Base-by-base conservation (phyloP, 2,797 vertebrate species). In the Onychomys arenicola region DNA sequence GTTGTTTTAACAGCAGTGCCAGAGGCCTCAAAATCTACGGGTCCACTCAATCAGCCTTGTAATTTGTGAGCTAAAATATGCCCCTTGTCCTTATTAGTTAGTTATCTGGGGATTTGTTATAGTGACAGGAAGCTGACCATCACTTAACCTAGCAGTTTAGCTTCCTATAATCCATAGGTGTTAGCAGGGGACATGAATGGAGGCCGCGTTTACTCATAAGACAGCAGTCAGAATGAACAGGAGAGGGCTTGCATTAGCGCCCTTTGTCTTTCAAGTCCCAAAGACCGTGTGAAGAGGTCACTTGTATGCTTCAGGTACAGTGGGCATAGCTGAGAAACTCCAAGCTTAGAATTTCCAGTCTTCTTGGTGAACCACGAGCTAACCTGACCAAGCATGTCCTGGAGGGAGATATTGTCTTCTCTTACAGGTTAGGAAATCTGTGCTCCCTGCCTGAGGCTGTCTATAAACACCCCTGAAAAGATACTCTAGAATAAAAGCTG, bases 391-490 rank as follows among this genome's bases (percentile, higher is more conserved):
- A 55, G 13, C 5, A 40, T 92, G 32, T 2, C 27, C 16, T 94
- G n/a, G 21, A 88, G 59, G 55, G n/a, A 89, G 52, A 76, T 57
- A n/a, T 73, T 78, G 21, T 49, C 67, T 59, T 46, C 83, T 75
- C 61, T 93, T 82, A 61, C n/a, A 29, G 16, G 14, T 63, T 1
- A 49, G 32, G 90, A 90, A 71, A 86, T 21, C 40, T 55, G 32
- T 86, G 52, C 16, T 86, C 5, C 76, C n/a, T 63, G 11, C 25
- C 16, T 23, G 73, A 65, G 27, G 49, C 27, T 23, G 0, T 85
- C 84, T 84, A 89, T 16, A 89, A 80, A 86, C 78, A 32, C 40
- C 6, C 67, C 82, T 87, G 55, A 77, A 94, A 95, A 63, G 25
- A 63, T 17, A 37, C 23, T 67, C 25, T 29, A 67, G 34, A 95